A percentile compares a stretch with the other conserved stretches of the same genome.
phyloP scores from a whole-genome alignment of 2,113 vertebrate genomes.

The Apteryx mantelli region DNA sequence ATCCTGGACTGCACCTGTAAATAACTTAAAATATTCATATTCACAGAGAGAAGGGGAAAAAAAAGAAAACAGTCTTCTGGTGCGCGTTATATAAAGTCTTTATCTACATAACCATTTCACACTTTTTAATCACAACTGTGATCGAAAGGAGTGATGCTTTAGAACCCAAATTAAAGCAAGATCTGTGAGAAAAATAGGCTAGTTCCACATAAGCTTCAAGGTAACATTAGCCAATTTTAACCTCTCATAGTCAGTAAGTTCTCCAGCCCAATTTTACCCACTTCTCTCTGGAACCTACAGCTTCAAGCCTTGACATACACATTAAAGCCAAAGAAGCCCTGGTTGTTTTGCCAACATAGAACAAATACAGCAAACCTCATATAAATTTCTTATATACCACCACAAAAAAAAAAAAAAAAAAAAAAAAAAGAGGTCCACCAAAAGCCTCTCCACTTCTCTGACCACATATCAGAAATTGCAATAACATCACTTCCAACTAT shows the following conservation, averaged over 20 bases:
- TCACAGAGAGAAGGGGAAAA: neutral
- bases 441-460: neutral
- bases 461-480: accelerated
- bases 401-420: neutral
- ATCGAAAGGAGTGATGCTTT: neutral
- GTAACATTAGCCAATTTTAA: neutral
- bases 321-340: neutral
- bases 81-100: neutral
- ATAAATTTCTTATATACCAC: neutral
- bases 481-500: neutral
- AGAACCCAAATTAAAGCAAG: neutral
- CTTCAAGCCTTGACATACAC: neutral
- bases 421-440: neutral
- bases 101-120: neutral
- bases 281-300: neutral
- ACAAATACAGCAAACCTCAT: neutral
- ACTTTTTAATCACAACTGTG: neutral
- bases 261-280: neutral
- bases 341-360: neutral
- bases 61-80: accelerated
- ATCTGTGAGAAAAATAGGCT: neutral
- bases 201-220: neutral
- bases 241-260: neutral
- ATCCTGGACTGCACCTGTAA: neutral
- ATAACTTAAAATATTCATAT: accelerated